Conservation (phyloP, 1,140 invertebrate genomes). For the Antheraea pernyi region DNA sequence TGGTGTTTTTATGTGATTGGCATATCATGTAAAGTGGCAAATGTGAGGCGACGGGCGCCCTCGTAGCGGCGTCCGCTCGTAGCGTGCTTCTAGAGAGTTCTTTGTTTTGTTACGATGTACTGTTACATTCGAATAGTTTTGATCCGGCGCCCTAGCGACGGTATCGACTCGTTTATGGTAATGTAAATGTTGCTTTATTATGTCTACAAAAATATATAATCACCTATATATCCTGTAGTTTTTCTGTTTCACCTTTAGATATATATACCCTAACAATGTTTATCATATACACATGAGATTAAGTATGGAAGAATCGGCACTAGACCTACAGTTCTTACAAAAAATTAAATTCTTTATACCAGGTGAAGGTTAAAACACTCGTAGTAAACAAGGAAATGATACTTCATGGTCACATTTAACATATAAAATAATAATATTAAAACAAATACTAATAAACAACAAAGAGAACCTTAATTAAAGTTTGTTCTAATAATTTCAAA, state of each 20-base stretch:
- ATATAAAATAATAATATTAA: too few species aligned
- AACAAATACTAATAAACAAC: too few species aligned
- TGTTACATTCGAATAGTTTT: constrained; percentile 79
- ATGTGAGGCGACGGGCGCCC: constrained; percentile 25
- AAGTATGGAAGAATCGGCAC: too few species aligned
- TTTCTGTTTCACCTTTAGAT: constrained; percentile 19
- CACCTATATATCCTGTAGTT: constrained; percentile 66
- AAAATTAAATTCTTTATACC: too few species aligned
- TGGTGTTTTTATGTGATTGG: constrained; percentile 54
- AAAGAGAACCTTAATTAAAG: too few species aligned
- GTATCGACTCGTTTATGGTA: constrained; percentile 67
- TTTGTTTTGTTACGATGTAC: constrained; percentile 73
- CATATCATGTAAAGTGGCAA: constrained; percentile 36
- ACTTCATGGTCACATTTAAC: too few species aligned
- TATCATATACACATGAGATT: too few species aligned
- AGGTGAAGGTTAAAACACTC: too few species aligned
- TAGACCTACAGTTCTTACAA: too few species aligned
- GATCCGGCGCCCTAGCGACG: constrained; percentile 42
- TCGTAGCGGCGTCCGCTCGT: constrained; percentile 6
- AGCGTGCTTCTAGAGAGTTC: constrained; percentile 29
- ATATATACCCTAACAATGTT: too few species aligned
- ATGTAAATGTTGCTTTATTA: constrained; percentile 80
- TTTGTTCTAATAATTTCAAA: too few species aligned
- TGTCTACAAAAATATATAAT: constrained; percentile 80
- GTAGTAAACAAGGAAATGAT: too few species aligned